Percentiles rank a stretch among this genome's conserved stretches.
Conservation (phyloP, 2,888 invertebrate species). For the Archips crataeganus region DNA sequence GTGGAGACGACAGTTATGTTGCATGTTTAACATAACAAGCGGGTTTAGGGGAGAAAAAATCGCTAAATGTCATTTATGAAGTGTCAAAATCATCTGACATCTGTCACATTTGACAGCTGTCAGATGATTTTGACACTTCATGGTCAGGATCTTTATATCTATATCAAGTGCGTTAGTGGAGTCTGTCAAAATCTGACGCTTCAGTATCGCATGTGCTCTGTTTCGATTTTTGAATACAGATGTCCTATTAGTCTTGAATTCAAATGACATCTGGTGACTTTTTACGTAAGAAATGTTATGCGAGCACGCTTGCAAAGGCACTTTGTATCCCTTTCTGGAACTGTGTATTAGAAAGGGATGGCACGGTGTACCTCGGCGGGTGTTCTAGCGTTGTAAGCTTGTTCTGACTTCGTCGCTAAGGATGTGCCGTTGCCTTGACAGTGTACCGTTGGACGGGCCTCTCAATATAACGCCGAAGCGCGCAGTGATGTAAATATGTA, state of each 20-base stretch:
- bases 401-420: constrained; percentile 27
- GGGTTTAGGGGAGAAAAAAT: constrained; percentile 6
- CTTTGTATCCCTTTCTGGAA: constrained; percentile 21
- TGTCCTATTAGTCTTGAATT: not conserved
- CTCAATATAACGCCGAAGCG: constrained; percentile 6
- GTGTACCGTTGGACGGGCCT: constrained; percentile 19
- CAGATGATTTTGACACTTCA: too few species aligned
- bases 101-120: not conserved
- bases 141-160: too few species aligned
- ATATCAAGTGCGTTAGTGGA: not conserved
- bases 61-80: not conserved
- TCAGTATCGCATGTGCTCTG: not conserved
- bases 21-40: constrained; percentile 39
- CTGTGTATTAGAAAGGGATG: constrained; percentile 18
- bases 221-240: not conserved
- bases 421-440: constrained; percentile 2
- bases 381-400: constrained; percentile 20
- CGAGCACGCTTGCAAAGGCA: constrained; percentile 10
- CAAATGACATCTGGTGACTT: not conserved
- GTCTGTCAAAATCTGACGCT: not conserved
- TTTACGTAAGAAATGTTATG: not conserved
- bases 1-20: constrained; percentile 30
- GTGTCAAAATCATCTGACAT: not conserved
- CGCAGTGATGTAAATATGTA: constrained; percentile 55
- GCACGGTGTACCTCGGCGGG: not conserved